Base-by-base conservation (phyloP, 2,797 vertebrate genomes). In the Lindbergichthys nudifrons region DNA sequence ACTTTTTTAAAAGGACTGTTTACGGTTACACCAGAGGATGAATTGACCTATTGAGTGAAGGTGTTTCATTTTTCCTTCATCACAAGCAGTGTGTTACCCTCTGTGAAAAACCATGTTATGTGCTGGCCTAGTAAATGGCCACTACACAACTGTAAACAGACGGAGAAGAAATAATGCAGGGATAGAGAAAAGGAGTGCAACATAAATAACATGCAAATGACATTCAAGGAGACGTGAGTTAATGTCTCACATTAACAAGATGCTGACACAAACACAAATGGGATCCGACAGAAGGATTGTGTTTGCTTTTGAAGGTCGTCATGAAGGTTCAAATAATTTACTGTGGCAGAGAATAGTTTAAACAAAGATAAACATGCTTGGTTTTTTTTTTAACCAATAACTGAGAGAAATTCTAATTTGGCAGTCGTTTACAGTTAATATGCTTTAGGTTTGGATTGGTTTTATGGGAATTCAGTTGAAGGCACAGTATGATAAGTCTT, bases 181-280 rank as follows among this genome's bases (percentile, higher is more conserved):
- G 7, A 41, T 46, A 4, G 14, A 48, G 71, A 13, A 42, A 11
- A 68, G 11, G 7, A 16, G 11, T 23, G 15, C 16, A 51, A 48
- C 64, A 57, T 42, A 66, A 75, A 83, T 73, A 39, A 67, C 52
- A 81, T 76, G 64, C 43, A 82, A 83, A 84, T 63, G 43, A 42
- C 21, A 68, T 69, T 70, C 43, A 70, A 63, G 46, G 57, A 79
- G 58, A 51, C 50, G 8, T 46, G 42, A 61, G 48, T 57, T 45
- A 71, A 81, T 62, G 43, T 61, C 71, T 59, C 7, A 18, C 45
- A 32, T 70, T 23, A 23, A 42, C 5, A 39, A 62, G 21, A 68
- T 77, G 65, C 61, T 73, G 66, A 79, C 53, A 51, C 47, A 53
- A 68, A 73, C 43, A 56, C 63, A 75, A 30, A 71, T 50, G 16